Evolutionary conservation across 92 coral and sea anemone genomes (phyloP).

Genomic region (Epizoanthus scotinus): DNA sequence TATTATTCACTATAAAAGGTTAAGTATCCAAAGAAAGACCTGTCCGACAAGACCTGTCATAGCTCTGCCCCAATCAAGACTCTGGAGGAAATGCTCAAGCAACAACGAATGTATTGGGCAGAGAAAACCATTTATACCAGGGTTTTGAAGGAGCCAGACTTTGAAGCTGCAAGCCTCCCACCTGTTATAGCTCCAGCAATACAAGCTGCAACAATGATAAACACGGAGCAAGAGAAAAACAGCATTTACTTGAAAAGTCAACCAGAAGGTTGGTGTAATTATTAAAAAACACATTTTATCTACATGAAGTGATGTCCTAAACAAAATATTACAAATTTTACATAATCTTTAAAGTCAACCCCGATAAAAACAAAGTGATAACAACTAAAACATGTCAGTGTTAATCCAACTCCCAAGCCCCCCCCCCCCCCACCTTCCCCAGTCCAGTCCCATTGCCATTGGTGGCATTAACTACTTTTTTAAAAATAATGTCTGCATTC

Average conservation of each 20-base stretch:
- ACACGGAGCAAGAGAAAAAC: constrained; percentile 54
- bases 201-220: constrained; percentile 27
- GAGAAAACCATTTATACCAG: constrained; percentile 23
- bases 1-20: background rate
- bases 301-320: too few species aligned
- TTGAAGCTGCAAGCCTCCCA: constrained; percentile 38
- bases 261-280: constrained; percentile 23
- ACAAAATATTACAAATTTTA: background rate
- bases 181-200: constrained; percentile 51
- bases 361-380: too few species aligned
- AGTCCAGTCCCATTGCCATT: too few species aligned
- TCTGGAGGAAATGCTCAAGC: constrained; percentile 1
- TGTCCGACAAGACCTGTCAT: background rate
- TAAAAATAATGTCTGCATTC: too few species aligned
- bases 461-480: too few species aligned
- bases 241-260: constrained; percentile 41
- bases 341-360: background rate
- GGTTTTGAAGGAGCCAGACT: background rate
- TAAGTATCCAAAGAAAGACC: background rate
- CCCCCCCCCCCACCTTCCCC: too few species aligned
- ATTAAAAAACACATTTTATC: background rate
- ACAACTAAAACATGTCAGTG: too few species aligned
- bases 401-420: too few species aligned
- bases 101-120: constrained; percentile 8
- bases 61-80: background rate